phyloP scores from a whole-genome alignment of 2,113 vertebrate genomes.

The Lophius piscatorius region DNA sequence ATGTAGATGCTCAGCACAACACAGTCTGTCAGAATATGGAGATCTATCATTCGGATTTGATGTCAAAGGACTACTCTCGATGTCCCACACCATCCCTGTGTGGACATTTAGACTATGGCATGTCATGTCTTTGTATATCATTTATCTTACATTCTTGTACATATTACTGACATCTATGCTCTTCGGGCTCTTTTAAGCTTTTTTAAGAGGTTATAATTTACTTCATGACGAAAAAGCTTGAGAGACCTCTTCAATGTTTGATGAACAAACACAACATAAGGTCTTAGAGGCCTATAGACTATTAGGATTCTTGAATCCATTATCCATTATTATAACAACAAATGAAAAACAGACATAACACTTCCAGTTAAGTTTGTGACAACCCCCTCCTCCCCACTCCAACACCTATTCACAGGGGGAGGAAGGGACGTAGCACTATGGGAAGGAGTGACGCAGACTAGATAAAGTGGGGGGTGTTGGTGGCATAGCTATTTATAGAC shows the following conservation, averaged over 20 bases:
- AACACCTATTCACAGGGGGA: no score
- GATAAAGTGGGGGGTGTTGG: conserved; percentile 53
- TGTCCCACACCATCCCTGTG: conserved; percentile 1
- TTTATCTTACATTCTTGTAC: background rate
- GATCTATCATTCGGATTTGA: no score
- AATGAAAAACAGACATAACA: no score
- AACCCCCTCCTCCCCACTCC: no score
- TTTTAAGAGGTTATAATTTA: background rate
- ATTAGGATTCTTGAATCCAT: no score
- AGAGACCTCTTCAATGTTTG: no score
- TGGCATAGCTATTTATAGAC: conserved; percentile 71
- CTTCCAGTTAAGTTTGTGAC: no score
- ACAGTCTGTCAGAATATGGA: background rate
- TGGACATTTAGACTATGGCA: background rate
- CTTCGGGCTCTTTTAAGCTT: background rate
- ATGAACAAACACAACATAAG: no score
- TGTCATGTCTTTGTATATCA: conserved; percentile 6
- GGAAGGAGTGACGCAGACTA: conserved; percentile 65
- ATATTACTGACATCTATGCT: conserved; percentile 1
- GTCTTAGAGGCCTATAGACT: no score
- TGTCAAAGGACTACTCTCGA: background rate
- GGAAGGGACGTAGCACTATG: conserved; percentile 31
- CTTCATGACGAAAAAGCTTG: no score
- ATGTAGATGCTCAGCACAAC: background rate
- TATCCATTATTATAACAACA: no score